A percentile compares a stretch with the other conserved stretches of the same genome.
Evolutionary conservation across 2,888 invertebrate genomes (phyloP).

Genomic region (Caradrina kadenii): DNA sequence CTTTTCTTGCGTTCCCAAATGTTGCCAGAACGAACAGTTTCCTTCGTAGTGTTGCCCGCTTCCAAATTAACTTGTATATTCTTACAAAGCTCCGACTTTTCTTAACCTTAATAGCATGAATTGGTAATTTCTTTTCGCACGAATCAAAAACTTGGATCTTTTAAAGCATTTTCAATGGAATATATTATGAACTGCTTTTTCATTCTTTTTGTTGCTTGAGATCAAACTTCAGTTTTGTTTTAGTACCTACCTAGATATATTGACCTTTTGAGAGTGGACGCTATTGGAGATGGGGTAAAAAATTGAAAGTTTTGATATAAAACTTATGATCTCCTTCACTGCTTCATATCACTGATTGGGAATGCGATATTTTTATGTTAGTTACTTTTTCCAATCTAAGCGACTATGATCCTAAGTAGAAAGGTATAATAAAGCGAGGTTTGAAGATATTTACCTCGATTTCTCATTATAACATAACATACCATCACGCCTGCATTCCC

Average conservation of each 20-base stretch:
- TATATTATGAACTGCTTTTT: constrained; percentile 38
- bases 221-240: constrained; percentile 23
- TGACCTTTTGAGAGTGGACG: background rate
- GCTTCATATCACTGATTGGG: background rate
- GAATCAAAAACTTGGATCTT: constrained; percentile 49
- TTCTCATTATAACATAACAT: no score
- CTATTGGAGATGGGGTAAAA: constrained; percentile 2
- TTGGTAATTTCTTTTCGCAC: constrained; percentile 50
- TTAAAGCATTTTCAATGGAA: constrained; percentile 39
- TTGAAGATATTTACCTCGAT: no score
- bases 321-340: constrained; percentile 1
- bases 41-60: constrained; percentile 52
- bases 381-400: no score
- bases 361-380: background rate
- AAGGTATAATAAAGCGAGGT: no score
- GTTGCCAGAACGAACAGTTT: constrained; percentile 48
- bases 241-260: background rate
- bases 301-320: background rate
- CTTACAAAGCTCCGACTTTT: constrained; percentile 37
- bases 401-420: no score
- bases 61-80: constrained; percentile 63
- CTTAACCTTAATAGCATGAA: constrained; percentile 53
- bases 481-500: no score
- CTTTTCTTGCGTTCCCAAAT: constrained; percentile 21
- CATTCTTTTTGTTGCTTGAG: constrained; percentile 39